phyloP scores from a whole-genome alignment of 2,113 vertebrate species.

The Prochilodus magdalenae region DNA sequence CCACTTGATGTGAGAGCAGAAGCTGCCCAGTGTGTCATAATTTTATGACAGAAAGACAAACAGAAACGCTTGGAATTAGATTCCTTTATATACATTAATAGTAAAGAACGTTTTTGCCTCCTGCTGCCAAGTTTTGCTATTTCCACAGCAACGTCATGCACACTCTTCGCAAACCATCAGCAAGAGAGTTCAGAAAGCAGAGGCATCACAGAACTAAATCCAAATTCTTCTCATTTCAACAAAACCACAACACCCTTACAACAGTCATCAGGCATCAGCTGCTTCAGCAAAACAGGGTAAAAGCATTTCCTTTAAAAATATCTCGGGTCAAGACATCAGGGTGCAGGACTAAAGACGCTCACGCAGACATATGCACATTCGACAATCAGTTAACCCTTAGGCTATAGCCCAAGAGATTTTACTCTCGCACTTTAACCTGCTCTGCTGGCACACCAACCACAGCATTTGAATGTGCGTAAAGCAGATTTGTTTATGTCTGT shows the following conservation, averaged over 20 bases:
- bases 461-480: neutral
- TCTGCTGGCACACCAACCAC: neutral
- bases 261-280: neutral
- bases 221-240: neutral
- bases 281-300: slow-evolving; percentile 17
- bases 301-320: neutral
- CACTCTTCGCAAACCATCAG: no score
- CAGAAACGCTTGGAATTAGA: no score
- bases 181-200: no score
- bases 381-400: neutral
- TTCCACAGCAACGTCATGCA: no score
- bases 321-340: slow-evolving; percentile 10
- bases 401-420: neutral
- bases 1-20: no score
- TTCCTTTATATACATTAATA: no score
- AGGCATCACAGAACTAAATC: neutral
- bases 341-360: neutral
- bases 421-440: neutral
- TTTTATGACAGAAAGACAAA: no score
- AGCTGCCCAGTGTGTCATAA: no score
- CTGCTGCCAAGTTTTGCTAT: no score
- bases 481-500: slow-evolving; percentile 16
- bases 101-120: no score
- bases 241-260: no score
- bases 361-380: neutral